Evolutionary conservation across 92 coral and sea anemone genomes (phyloP), one percentile per base, ranked within the genome.

Genomic region (Zoanthus sociatus): DNA sequence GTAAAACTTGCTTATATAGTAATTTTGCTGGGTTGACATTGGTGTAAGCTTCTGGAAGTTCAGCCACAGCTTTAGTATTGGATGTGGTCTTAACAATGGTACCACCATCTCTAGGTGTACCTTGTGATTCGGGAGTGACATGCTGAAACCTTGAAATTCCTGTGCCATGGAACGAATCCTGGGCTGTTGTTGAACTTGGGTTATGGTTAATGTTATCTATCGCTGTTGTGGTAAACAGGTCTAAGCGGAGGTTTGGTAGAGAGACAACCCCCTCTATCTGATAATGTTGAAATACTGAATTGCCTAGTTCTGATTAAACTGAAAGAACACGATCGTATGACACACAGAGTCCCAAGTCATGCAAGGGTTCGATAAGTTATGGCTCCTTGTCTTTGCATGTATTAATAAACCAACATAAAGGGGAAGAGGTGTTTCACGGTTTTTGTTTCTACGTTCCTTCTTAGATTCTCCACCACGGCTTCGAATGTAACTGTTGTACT

Each of bases 361-460:
- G 87, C 72, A 93, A 30, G 84, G 82, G 47, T 31, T 90, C 89
- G 11, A 90, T 87, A 63, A 90, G 93, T 47, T 90, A 46, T 88
- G 88, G 78, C 95, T 87, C n/a, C 89, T 83, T 15, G 89, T 92
- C 91, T 92, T 92, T 16, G 95, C 91, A 67, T 90, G 93, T 32
- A 90, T 56, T 20, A 91, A 63, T 56, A n/a, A 63, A n/a, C 32
- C 92, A 21, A 89, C 73, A 66, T 86, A 89, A 32, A 92, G 82
- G 15, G 92, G 88, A 56, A 89, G 88, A 31, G 89, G 92, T 51
- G 90, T 78, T 61, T 92, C 92, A 30, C 94, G 87, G 83, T 63
- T 84, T 76, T 76, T 92, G 84, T 79, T 92, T 79, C 82, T 84
- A 37, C 90, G 83, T 47, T 92, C 91, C 71, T 77, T 73, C 53